Conservation (phyloP, 2,888 invertebrate species). For the Acleris literana region DNA sequence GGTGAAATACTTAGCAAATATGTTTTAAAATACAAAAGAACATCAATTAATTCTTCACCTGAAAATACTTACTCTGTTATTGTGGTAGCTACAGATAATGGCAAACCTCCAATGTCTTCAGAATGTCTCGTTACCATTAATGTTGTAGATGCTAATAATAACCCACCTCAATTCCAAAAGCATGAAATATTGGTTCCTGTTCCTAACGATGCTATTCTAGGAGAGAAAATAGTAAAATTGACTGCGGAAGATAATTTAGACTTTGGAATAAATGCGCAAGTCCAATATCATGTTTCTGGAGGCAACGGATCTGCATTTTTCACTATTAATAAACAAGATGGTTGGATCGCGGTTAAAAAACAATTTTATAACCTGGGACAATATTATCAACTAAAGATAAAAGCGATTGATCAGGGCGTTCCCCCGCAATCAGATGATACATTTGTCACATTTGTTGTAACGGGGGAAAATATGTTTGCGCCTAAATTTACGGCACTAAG, state of each 20-base stretch:
- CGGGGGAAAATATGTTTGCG: constrained; percentile 91
- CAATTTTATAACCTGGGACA: constrained; percentile 83
- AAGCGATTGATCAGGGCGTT: constrained; percentile 93
- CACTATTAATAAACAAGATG: constrained; percentile 88
- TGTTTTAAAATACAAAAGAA: constrained; percentile 91
- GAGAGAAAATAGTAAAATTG: constrained; percentile 89
- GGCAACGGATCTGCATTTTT: constrained; percentile 92
- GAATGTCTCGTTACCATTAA: constrained; percentile 93
- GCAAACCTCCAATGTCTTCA: constrained; percentile 96
- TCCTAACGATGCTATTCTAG: constrained; percentile 88
- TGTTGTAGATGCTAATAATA: constrained; percentile 96
- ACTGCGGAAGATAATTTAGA: constrained; percentile 90
- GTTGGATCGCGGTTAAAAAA: constrained; percentile 91
- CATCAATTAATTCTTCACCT: constrained; percentile 91
- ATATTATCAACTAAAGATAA: constrained; percentile 87
- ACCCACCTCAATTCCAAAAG: constrained; percentile 92
- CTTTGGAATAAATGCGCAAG: constrained; percentile 94
- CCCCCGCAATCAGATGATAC: constrained; percentile 93
- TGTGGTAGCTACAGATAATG: constrained; percentile 96
- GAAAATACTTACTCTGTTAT: constrained; percentile 95
- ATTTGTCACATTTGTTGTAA: constrained; percentile 89
- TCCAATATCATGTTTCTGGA: constrained; percentile 88
- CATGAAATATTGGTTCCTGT: constrained; percentile 91
- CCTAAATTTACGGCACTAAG: constrained; percentile 93
- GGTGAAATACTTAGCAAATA: constrained; percentile 95